These are phyloP conservation scores for Rallus crepitans DNA, from an alignment of 2,797 vertebrate species.

Conservation along the genomic window DNA sequence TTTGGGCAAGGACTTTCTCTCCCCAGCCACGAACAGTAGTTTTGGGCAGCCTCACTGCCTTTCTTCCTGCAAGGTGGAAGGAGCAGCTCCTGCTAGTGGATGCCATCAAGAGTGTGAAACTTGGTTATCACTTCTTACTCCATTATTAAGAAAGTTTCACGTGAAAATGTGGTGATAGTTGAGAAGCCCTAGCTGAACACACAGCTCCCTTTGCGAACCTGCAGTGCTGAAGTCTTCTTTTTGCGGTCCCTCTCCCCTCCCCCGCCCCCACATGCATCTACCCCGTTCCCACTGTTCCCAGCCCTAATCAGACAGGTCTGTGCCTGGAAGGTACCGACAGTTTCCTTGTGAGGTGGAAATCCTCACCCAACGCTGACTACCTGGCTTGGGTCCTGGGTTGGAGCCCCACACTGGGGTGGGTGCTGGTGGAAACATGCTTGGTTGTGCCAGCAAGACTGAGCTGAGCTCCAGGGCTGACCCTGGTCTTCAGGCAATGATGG, in stretches of 20 bases:
- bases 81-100: background rate
- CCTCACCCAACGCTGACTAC: background rate
- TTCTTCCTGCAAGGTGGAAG: background rate
- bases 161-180: background rate
- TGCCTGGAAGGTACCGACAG: background rate
- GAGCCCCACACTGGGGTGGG: background rate
- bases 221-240: background rate
- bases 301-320: background rate
- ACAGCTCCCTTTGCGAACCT: background rate
- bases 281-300: background rate
- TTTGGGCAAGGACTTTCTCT: background rate
- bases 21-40: rapidly evolving
- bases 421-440: background rate
- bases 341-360: background rate
- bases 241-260: background rate
- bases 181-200: background rate
- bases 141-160: background rate
- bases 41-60: rapidly evolving
- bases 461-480: background rate
- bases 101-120: background rate
- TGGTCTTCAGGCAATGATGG: background rate
- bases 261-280: background rate
- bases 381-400: background rate
- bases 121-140: background rate
- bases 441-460: background rate